Evolutionary conservation across 1,140 invertebrate genomes (phyloP).

Genomic region (Neodiprion fabricii): DNA sequence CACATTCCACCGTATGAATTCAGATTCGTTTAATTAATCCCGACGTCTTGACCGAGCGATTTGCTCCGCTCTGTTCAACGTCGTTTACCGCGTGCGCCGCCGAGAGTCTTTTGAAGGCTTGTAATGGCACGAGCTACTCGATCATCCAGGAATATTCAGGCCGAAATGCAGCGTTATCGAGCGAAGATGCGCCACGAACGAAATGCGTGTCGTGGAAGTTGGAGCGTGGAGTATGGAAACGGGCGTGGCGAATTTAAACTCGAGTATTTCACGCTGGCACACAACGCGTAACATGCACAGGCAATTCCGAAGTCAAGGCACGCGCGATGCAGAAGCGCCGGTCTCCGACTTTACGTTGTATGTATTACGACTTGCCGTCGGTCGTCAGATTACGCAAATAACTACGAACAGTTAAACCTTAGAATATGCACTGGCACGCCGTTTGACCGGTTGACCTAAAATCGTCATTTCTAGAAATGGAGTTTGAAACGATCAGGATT

Average conservation of each 20-base stretch:
- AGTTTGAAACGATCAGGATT: constrained; percentile 28
- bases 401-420: constrained; percentile 10
- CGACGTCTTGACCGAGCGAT: background rate
- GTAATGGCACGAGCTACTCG: too few relatives aligned
- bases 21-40: background rate
- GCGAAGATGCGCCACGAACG: too few relatives aligned
- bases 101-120: too few relatives aligned
- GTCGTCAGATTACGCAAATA: constrained; percentile 30
- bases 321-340: background rate
- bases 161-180: too few relatives aligned
- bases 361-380: background rate
- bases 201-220: too few relatives aligned
- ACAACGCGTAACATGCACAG: too few relatives aligned
- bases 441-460: constrained; percentile 34
- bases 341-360: background rate
- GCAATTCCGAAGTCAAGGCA: background rate
- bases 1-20: background rate
- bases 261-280: too few relatives aligned
- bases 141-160: too few relatives aligned
- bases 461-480: constrained; percentile 37
- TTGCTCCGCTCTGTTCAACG: too few relatives aligned
- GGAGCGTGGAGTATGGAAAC: too few relatives aligned
- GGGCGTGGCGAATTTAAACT: too few relatives aligned
- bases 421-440: constrained; percentile 19
- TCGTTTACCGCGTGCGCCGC: too few relatives aligned